These are phyloP conservation scores for Montipora efflorescens DNA, from an alignment of 64 coral and sea anemone species.

Conservation along the genomic window DNA sequence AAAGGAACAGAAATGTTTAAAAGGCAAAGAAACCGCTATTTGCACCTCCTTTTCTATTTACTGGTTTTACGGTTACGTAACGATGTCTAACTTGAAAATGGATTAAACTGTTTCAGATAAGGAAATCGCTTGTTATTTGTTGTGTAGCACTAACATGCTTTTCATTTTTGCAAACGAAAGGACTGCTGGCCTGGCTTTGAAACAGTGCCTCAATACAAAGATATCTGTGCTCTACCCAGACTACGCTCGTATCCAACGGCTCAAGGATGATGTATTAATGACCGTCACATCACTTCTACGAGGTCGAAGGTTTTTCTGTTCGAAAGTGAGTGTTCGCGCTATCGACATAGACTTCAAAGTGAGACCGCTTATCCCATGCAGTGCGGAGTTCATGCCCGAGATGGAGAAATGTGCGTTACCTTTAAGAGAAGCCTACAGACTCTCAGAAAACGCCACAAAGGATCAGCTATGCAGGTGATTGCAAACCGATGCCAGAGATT, in stretches of 20 bases:
- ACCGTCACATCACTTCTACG: background rate
- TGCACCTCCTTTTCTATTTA: no score
- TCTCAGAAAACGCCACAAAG: background rate
- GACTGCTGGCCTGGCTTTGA: background rate
- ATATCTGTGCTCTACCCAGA: background rate
- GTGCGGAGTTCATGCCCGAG: conserved; percentile 7
- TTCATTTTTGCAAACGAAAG: background rate
- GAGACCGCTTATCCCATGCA: conserved; percentile 3
- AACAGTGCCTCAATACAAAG: background rate
- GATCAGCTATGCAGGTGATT: conserved; percentile 10
- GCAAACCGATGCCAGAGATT: background rate
- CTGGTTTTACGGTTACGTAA: no score
- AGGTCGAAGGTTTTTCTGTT: conserved; percentile 32
- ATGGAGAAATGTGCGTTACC: conserved; percentile 35
- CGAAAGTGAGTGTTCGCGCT: background rate
- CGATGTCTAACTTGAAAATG: no score
- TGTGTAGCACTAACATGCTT: background rate
- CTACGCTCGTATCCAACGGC: background rate
- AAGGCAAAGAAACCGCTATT: no score
- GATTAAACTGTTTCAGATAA: no score
- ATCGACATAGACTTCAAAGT: conserved; percentile 17
- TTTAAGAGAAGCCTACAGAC: background rate
- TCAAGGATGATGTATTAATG: background rate
- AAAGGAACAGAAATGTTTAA: background rate
- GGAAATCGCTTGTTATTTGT: background rate